Percentiles rank a stretch among this genome's conserved stretches.
Conservation (phyloP, 2,113 vertebrate species). For the Archilochus colubris region DNA sequence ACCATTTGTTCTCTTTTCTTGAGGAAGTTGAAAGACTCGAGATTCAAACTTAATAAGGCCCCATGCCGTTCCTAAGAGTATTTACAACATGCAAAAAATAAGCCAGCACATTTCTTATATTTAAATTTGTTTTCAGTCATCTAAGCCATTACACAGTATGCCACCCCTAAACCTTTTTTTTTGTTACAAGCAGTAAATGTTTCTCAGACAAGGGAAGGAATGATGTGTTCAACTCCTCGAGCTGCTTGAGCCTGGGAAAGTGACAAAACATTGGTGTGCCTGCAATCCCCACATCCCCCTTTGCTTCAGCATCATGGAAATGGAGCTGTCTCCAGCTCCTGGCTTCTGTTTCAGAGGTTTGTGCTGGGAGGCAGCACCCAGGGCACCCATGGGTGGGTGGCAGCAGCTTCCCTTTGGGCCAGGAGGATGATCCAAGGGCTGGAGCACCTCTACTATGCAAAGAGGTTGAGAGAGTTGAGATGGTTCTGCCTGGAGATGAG, state of each 20-base stretch:
- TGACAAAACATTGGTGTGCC: slow-evolving; percentile 72
- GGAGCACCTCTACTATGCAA: no score
- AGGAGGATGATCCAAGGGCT: no score
- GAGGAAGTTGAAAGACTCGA: slow-evolving; percentile 80
- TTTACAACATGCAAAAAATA: slow-evolving; percentile 79
- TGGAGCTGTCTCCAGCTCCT: background rate
- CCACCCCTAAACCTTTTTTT: slow-evolving; percentile 70
- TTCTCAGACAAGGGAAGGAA: slow-evolving; percentile 74
- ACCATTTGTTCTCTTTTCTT: slow-evolving; percentile 86
- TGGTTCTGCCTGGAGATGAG: no score
- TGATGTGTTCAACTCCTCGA: slow-evolving; percentile 75
- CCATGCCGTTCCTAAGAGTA: slow-evolving; percentile 79
- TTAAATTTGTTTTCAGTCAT: slow-evolving; percentile 85
- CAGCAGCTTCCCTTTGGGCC: slow-evolving; percentile 2
- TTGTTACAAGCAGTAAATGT: slow-evolving; percentile 76
- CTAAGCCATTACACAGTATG: slow-evolving; percentile 79
- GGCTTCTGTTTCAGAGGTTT: background rate
- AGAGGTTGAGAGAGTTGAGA: no score
- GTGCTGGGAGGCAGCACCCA: background rate
- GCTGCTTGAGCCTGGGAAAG: slow-evolving; percentile 62
- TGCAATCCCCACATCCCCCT: slow-evolving; percentile 29
- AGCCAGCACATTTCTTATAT: slow-evolving; percentile 78
- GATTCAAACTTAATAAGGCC: slow-evolving; percentile 84
- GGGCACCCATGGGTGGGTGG: slow-evolving; percentile 35
- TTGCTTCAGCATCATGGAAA: slow-evolving; percentile 1